Percentiles rank a stretch among this genome's conserved stretches.
Evolutionary conservation across 2,888 invertebrate genomes (phyloP).

Genomic region (Xanthia togata): DNA sequence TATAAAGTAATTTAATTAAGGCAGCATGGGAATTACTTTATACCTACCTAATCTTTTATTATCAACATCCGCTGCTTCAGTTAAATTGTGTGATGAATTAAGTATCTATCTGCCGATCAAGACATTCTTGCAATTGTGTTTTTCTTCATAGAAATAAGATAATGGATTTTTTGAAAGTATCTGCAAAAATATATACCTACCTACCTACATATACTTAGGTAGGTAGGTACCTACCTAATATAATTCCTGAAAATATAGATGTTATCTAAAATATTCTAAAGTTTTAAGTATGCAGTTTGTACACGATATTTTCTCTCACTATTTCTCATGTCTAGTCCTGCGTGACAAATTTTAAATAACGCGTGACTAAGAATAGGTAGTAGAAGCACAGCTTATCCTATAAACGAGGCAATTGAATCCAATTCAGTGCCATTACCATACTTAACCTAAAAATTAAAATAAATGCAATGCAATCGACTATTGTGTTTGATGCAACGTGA

Average conservation of each 20-base stretch:
- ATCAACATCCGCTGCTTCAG: slow-evolving; percentile 26
- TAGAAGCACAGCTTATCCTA: slow-evolving; percentile 20
- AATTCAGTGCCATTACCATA: slow-evolving; percentile 39
- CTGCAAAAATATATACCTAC: neutral
- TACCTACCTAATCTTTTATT: neutral
- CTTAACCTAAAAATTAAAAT: slow-evolving; percentile 58
- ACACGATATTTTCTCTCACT: neutral
- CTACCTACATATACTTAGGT: no score
- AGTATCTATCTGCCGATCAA: neutral
- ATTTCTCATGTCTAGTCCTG: slow-evolving; percentile 14
- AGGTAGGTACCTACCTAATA: no score
- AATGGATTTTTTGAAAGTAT: neutral
- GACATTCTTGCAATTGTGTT: neutral
- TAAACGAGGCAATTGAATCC: slow-evolving; percentile 50
- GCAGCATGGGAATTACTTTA: slow-evolving; percentile 38
- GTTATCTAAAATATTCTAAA: neutral
- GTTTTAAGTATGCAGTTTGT: neutral
- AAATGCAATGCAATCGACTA: slow-evolving; percentile 59
- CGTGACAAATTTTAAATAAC: slow-evolving; percentile 27
- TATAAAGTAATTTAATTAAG: slow-evolving; percentile 41
- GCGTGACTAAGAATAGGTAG: slow-evolving; percentile 23
- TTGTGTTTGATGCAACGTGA: slow-evolving; percentile 68
- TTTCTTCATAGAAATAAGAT: no score
- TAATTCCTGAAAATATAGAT: neutral
- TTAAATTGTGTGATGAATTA: slow-evolving; percentile 14